A percentile compares a stretch with the other conserved stretches of the same genome.
These are phyloP conservation scores for Philotrypesis tridentata DNA, from an alignment of 1,140 invertebrate genomes.

Conservation along the genomic window DNA sequence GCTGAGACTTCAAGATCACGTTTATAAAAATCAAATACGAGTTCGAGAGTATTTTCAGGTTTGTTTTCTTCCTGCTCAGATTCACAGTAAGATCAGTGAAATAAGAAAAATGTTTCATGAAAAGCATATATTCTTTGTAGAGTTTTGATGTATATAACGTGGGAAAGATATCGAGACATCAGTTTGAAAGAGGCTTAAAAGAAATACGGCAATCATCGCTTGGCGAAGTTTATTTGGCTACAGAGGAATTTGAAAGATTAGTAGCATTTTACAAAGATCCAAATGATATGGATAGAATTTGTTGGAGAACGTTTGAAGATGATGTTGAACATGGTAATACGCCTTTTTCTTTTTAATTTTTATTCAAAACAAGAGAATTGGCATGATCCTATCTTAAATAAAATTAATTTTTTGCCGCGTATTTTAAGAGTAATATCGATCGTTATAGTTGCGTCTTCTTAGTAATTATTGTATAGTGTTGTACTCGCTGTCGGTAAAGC, in stretches of 20 bases:
- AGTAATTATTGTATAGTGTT: too few species aligned
- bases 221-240: conserved; percentile 72
- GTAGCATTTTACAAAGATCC: conserved; percentile 79
- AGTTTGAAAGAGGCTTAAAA: conserved; percentile 79
- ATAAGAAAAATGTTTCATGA: not conserved
- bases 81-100: not conserved
- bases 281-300: conserved; percentile 77
- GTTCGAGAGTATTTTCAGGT: conserved; percentile 79
- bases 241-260: conserved; percentile 76
- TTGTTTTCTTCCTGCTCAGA: not conserved
- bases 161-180: conserved; percentile 78
- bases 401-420: too few species aligned
- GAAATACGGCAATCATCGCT: conserved; percentile 76
- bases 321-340: conserved; percentile 79
- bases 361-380: too few species aligned
- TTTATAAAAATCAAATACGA: conserved; percentile 77
- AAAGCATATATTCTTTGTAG: conserved; percentile 62
- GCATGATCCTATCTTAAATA: too few species aligned
- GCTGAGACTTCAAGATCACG: conserved; percentile 76
- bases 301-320: conserved; percentile 82
- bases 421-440: too few species aligned
- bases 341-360: too few species aligned
- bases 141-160: conserved; percentile 78
- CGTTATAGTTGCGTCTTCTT: too few species aligned
- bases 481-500: too few species aligned